A percentile compares a stretch with the other conserved stretches of the same genome.
Conservation (phyloP, 2,797 vertebrate genomes). For the Pangasius djambal region DNA sequence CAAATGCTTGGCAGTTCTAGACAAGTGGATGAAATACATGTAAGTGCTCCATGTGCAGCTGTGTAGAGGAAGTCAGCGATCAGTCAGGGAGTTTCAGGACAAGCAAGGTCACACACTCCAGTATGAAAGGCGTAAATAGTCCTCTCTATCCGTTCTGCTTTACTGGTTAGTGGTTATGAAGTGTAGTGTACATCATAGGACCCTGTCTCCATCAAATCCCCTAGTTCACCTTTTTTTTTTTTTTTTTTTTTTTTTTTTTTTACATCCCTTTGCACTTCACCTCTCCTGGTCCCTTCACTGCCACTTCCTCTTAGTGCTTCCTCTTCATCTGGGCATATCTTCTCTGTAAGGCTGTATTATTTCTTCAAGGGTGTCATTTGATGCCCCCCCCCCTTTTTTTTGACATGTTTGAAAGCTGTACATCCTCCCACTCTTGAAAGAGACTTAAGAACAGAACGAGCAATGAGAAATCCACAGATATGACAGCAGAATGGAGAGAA, state of each 20-base stretch:
- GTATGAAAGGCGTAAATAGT: not conserved
- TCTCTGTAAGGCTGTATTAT: not conserved
- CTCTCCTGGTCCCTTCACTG: constrained; percentile 7
- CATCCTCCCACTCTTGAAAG: not conserved
- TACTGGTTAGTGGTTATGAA: constrained; percentile 17
- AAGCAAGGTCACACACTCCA: constrained; percentile 21
- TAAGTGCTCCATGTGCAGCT: not conserved
- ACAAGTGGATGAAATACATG: not conserved
- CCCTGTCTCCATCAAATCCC: constrained; percentile 5
- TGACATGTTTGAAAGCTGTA: constrained; percentile 18
- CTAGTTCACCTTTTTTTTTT: not conserved
- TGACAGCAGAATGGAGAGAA: not conserved
- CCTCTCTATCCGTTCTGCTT: constrained; percentile 25
- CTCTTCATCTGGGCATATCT: not conserved
- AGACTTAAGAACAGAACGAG: not conserved
- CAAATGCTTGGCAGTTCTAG: not conserved
- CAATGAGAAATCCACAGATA: not conserved
- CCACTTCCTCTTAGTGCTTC: not conserved
- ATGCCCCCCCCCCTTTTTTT: not conserved
- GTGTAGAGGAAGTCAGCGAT: not conserved
- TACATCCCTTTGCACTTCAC: not conserved
- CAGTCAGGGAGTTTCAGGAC: constrained; percentile 11
- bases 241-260: not conserved
- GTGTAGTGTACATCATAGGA: constrained; percentile 11
- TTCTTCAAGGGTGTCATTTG: not conserved